phyloP scores from a whole-genome alignment of 2,113 vertebrate genomes.

The Stigmatopora argus region DNA sequence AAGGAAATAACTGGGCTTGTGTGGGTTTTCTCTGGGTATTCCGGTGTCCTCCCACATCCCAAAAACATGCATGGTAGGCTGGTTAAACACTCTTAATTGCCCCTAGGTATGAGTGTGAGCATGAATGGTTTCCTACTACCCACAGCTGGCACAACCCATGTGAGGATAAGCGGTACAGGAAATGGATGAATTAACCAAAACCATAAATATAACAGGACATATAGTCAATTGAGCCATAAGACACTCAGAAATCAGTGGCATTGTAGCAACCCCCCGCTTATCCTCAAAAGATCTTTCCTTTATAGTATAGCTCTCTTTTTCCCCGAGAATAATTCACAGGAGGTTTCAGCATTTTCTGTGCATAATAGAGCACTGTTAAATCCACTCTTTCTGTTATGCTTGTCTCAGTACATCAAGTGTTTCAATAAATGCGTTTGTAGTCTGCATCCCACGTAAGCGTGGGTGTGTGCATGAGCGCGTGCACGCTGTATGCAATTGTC shows the following conservation, averaged over 20 bases:
- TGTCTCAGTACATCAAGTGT: slow-evolving; percentile 3
- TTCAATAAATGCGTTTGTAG: slow-evolving; percentile 2
- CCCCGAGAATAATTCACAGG: slow-evolving; percentile 28
- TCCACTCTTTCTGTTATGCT: slow-evolving; percentile 1
- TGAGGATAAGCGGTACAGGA: too few relatives aligned
- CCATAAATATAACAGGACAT: too few relatives aligned
- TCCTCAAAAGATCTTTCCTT: slow-evolving; percentile 12
- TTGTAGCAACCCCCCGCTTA: slow-evolving; percentile 44
- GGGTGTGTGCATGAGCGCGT: neutral
- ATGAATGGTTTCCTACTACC: too few relatives aligned
- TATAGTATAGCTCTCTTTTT: neutral
- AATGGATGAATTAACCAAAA: too few relatives aligned
- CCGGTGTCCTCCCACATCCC: too few relatives aligned
- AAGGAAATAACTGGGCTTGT: neutral
- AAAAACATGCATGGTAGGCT: too few relatives aligned
- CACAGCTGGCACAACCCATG: too few relatives aligned
- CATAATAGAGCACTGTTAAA: slow-evolving; percentile 20
- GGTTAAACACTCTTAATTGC: too few relatives aligned
- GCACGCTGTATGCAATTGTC: slow-evolving; percentile 8
- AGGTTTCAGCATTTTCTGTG: slow-evolving; percentile 20
- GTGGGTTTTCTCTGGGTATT: too few relatives aligned
- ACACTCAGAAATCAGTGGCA: slow-evolving; percentile 52
- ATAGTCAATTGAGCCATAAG: slow-evolving; percentile 1
- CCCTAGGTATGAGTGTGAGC: too few relatives aligned
- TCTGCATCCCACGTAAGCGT: neutral